phyloP scores from a whole-genome alignment of 2,797 vertebrate genomes.

The Ispidina picta region DNA sequence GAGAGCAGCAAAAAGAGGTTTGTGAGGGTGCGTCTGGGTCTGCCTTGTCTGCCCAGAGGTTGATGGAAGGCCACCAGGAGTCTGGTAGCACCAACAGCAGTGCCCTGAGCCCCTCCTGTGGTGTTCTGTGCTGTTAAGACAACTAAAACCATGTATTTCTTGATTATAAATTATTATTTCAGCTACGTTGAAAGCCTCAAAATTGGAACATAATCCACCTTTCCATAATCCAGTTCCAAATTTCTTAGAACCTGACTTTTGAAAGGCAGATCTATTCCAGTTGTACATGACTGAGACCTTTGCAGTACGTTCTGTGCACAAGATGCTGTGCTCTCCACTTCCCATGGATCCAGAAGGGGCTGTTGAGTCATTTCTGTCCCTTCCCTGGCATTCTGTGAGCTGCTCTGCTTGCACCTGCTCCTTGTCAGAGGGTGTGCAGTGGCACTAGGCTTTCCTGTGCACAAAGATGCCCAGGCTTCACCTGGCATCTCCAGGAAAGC shows the following conservation, averaged over 20 bases:
- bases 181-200: neutral
- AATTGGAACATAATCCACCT: fast-evolving
- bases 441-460: neutral
- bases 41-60: neutral
- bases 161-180: neutral
- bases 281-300: neutral
- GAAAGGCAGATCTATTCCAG: neutral
- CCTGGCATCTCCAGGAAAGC: neutral
- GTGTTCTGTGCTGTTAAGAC: neutral
- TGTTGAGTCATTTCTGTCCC: neutral
- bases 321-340: neutral
- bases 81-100: neutral
- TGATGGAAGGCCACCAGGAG: fast-evolving
- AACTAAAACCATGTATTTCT: neutral
- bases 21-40: neutral
- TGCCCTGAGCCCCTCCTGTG: fast-evolving
- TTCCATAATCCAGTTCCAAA: fast-evolving
- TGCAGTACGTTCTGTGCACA: fast-evolving
- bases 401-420: neutral
- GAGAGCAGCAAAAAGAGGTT: neutral
- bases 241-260: neutral
- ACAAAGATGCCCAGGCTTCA: neutral
- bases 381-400: fast-evolving
- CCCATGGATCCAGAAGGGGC: neutral
- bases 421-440: neutral